phyloP scores from a whole-genome alignment of 2,113 vertebrate species.

The Sterrhoptilus dennistouni region DNA sequence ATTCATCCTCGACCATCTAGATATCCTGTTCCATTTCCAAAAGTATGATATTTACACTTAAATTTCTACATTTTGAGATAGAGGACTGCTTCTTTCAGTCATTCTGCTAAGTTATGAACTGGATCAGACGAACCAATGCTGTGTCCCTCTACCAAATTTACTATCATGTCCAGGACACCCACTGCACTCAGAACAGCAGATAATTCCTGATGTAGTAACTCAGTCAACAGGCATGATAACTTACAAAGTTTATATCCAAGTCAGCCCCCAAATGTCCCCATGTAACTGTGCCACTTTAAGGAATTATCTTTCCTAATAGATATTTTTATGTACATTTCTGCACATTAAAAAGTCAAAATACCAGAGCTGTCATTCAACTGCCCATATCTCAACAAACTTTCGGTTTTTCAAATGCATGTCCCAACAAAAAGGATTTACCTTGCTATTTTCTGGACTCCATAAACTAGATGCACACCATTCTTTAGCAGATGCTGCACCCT shows the following conservation, averaged over 20 bases:
- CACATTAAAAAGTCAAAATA: not conserved
- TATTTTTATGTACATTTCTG: accelerated
- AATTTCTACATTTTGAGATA: not conserved
- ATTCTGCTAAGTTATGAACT: not conserved
- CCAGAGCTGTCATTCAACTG: not conserved
- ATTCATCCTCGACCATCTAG: not conserved
- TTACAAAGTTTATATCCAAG: not conserved
- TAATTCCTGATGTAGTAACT: not conserved
- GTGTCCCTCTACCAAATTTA: not conserved
- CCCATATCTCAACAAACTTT: not conserved
- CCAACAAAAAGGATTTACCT: not conserved
- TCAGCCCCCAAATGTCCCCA: not conserved
- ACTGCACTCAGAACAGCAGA: not conserved
- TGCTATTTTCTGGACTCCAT: not conserved
- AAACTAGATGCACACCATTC: not conserved
- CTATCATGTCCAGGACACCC: not conserved
- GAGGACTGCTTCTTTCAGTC: not conserved
- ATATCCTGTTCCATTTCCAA: not conserved
- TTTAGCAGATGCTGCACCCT: not conserved
- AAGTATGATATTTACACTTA: not conserved
- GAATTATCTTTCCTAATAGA: not conserved
- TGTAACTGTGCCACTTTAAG: not conserved
- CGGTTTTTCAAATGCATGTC: not conserved
- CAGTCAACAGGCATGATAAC: not conserved
- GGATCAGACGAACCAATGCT: not conserved